Percentiles rank a stretch among this genome's conserved stretches.
phyloP scores from a whole-genome alignment of 2,888 invertebrate species.

The Metopia argyrocephala region DNA sequence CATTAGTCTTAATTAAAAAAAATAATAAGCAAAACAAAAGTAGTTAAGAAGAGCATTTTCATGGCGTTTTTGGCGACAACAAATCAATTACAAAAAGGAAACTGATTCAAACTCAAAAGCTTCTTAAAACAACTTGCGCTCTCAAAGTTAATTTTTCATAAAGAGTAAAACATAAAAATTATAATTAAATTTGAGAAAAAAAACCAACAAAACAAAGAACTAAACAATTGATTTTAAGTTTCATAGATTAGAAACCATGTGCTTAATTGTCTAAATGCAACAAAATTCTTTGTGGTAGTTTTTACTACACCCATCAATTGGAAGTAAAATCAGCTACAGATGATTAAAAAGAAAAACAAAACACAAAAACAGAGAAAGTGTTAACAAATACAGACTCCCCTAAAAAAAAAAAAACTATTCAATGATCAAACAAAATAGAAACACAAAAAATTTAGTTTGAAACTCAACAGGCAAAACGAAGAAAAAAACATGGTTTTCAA shows the following conservation, averaged over 20 bases:
- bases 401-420: too few species aligned
- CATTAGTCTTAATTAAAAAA: too few species aligned
- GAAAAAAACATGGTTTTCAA: constrained; percentile 13
- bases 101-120: constrained; percentile 24
- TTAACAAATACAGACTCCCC: constrained; percentile 25
- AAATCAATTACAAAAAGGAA: constrained; percentile 8
- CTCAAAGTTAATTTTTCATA: constrained; percentile 33
- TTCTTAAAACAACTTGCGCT: constrained; percentile 26
- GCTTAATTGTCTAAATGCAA: constrained; percentile 47
- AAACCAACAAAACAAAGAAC: not conserved
- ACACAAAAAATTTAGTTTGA: too few species aligned
- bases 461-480: not conserved
- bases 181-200: not conserved
- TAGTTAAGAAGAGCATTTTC: constrained; percentile 11
- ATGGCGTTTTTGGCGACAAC: constrained; percentile 20
- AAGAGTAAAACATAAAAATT: constrained; percentile 36
- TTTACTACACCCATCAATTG: too few species aligned
- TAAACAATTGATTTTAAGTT: constrained; percentile 6
- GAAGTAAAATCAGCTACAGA: not conserved
- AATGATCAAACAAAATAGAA: too few species aligned
- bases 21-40: not conserved
- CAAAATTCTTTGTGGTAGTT: not conserved
- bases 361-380: constrained; percentile 50
- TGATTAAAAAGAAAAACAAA: not conserved
- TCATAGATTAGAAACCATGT: constrained; percentile 35